Conservation (phyloP, 2,113 vertebrate species). For the Paradisaea rubra region DNA sequence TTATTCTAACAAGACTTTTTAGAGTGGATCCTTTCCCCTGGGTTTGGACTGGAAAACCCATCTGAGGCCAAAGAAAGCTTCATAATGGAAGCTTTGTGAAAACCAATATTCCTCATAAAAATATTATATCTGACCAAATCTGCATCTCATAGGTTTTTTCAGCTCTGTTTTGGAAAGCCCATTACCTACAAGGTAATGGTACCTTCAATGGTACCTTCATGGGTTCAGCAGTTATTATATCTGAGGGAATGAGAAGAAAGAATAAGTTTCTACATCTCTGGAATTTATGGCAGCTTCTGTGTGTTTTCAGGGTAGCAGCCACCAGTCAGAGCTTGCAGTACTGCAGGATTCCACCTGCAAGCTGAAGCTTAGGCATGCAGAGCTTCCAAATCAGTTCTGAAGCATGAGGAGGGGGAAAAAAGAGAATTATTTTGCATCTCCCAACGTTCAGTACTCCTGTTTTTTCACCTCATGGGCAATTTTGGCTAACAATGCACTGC, state of each 20-base stretch:
- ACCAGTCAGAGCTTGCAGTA: background rate
- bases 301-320: background rate
- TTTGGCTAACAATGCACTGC: background rate
- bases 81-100: background rate
- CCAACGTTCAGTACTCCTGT: background rate
- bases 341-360: background rate
- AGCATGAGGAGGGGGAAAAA: fast-evolving
- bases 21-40: background rate
- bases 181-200: background rate
- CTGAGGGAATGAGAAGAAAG: background rate
- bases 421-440: background rate
- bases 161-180: background rate
- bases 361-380: background rate
- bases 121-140: background rate
- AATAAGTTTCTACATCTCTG: fast-evolving
- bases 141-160: background rate
- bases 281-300: background rate
- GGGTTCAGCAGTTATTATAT: background rate
- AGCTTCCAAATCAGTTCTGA: background rate
- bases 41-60: background rate
- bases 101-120: background rate
- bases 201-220: background rate
- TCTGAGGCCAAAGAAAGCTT: background rate
- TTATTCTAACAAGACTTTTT: background rate
- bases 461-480: background rate